Percentiles rank a stretch among this genome's conserved stretches.
These are phyloP conservation scores for Holocentrus rufus DNA, from an alignment of 2,797 vertebrate genomes.

Conservation along the genomic window DNA sequence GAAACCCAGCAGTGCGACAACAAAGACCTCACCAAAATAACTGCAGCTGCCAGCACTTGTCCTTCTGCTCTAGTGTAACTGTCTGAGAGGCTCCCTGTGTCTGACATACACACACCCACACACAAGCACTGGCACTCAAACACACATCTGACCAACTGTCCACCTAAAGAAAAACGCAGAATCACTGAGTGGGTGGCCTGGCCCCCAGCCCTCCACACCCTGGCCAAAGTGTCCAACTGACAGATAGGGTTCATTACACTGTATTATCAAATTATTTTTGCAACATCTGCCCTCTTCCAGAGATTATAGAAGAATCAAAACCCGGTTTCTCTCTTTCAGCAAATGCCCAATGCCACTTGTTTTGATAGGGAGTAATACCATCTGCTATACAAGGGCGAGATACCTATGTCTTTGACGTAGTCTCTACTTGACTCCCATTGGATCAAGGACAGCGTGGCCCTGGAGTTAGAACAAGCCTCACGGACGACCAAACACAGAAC, in stretches of 20 bases:
- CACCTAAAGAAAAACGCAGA: conserved; percentile 17
- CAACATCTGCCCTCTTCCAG: conserved; percentile 64
- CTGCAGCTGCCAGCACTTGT: conserved; percentile 77
- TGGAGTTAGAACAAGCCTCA: conserved; percentile 16
- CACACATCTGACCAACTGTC: conserved; percentile 48
- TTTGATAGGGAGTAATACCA: conserved; percentile 42
- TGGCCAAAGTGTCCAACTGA: conserved; percentile 31
- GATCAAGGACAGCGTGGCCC: conserved; percentile 26
- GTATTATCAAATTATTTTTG: conserved; percentile 54
- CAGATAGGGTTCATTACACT: conserved; percentile 56
- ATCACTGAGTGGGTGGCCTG: conserved; percentile 66
- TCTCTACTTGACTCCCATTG: background rate
- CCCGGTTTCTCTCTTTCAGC: conserved; percentile 33
- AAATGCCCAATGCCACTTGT: conserved; percentile 16
- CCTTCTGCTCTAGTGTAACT: conserved; percentile 54
- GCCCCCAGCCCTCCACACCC: background rate
- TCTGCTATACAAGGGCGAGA: conserved; percentile 11
- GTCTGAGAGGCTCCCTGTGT: conserved; percentile 42
- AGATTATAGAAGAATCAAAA: conserved; percentile 44
- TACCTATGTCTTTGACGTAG: conserved; percentile 15
- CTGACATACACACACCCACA: conserved; percentile 23
- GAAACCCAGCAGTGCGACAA: conserved; percentile 56
- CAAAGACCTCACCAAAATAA: conserved; percentile 79
- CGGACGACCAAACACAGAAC: conserved; percentile 25
- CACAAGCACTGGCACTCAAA: conserved; percentile 28